These are phyloP conservation scores for Chaetogeoica ovagalla DNA, from an alignment of 2,888 invertebrate species.

Conservation along the genomic window DNA sequence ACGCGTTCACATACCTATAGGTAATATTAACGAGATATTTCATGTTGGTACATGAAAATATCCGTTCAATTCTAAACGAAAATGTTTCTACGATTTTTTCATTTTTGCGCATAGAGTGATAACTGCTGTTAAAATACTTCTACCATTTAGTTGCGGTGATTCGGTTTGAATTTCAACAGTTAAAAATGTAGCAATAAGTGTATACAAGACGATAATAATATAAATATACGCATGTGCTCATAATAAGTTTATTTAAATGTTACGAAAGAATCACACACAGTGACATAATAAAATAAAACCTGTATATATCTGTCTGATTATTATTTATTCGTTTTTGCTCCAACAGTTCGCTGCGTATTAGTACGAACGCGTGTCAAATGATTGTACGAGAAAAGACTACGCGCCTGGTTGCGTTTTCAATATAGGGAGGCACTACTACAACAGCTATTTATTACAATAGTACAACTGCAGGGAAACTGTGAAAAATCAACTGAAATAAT, in stretches of 20 bases:
- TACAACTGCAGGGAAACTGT: background rate
- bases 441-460: too few species aligned
- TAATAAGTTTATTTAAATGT: slow-evolving; percentile 33
- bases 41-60: too few species aligned
- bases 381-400: slow-evolving; percentile 18
- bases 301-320: slow-evolving; percentile 25
- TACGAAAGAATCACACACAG: slow-evolving; percentile 32
- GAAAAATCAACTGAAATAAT: slow-evolving; percentile 26
- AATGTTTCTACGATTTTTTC: too few species aligned
- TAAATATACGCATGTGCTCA: slow-evolving; percentile 13
- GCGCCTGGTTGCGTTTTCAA: slow-evolving; percentile 40
- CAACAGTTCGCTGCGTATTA: background rate
- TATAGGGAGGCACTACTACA: background rate
- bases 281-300: slow-evolving; percentile 17
- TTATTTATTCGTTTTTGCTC: slow-evolving; percentile 43
- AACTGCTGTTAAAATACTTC: too few species aligned
- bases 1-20: too few species aligned
- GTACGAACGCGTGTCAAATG: slow-evolving; percentile 47
- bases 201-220: slow-evolving; percentile 2
- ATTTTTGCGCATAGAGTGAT: too few species aligned
- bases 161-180: slow-evolving; percentile 34
- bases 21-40: too few species aligned
- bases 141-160: background rate
- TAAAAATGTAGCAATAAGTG: slow-evolving; percentile 30
- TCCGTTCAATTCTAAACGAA: too few species aligned